Evolutionary conservation across 2,797 vertebrate species (phyloP), one percentile per base, ranked within the genome.

Genomic region (Notamacropus eugenii): DNA sequence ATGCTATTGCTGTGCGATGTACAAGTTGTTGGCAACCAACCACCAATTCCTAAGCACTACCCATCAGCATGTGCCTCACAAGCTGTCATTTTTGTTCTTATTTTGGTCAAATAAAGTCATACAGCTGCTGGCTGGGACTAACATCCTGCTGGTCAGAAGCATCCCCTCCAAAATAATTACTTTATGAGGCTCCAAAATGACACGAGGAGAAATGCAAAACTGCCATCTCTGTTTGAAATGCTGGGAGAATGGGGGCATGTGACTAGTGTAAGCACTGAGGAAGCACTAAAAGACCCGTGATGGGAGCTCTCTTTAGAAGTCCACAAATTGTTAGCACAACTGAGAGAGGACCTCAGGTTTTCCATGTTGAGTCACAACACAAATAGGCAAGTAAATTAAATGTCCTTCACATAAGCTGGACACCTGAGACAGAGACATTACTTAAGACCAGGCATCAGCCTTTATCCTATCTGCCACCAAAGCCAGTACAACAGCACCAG

Each of bases 101-200:
- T 28, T 16, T 0, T 90, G 91, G 57, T 95, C 74, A 95, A 34
- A 0, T 67, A 94, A 97, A 96, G 95, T 96, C 97, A 94, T 94
- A 67, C 54, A 5, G 93, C 82, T 97, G 93, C 97, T 97, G 93
- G 97, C 96, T 98, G 22, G 58, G 46, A 96, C 93, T 97, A 95
- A 97, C 87, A 54, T 57, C 97, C 92, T 94, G 0, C 0, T 55
- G 87, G 57, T 62, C 46, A 94, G 94, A 96, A 40, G 95, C 92
- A 94, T 97, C 95, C 93, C 74, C 92, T 4, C 96, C 92, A 95
- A 98, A 98, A 96, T 91, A 95, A 94, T 96, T 98, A 90, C 92
- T 93, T 95, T 96, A 96, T 93, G 92, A 95, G 97, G 92, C 91
- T 96, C 1, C 82, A 97, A 96, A 96, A 94, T 97, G 97, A 98